A percentile compares a stretch with the other conserved stretches of the same genome.
These are phyloP conservation scores for Vultur gryphus DNA, from an alignment of 2,797 vertebrate species.

Conservation along the genomic window DNA sequence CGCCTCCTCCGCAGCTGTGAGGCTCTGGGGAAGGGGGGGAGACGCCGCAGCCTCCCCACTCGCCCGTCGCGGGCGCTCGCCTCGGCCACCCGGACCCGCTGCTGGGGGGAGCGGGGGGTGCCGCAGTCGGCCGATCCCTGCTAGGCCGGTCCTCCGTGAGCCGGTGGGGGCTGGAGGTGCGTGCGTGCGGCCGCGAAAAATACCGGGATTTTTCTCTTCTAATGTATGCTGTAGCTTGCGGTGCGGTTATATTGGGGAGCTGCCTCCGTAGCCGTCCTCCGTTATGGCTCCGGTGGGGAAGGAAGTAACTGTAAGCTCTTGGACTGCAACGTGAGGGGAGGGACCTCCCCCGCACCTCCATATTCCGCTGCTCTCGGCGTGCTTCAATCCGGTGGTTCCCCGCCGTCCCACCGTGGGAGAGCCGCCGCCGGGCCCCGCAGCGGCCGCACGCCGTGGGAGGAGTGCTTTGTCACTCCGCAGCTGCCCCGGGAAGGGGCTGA, in stretches of 20 bases:
- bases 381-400: neutral
- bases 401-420: neutral
- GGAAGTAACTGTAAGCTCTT: neutral
- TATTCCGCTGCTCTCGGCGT: neutral
- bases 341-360: neutral
- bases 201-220: rapidly evolving
- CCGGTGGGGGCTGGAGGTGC: too few species aligned
- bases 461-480: neutral
- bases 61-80: too few species aligned
- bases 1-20: neutral
- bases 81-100: too few species aligned
- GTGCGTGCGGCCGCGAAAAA: neutral
- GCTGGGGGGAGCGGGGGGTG: neutral
- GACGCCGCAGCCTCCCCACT: neutral
- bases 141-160: too few species aligned
- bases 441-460: neutral
- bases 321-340: neutral
- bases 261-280: neutral
- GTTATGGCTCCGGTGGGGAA: neutral
- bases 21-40: neutral
- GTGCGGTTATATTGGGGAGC: neutral
- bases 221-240: rapidly evolving
- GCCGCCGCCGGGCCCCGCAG: too few species aligned
- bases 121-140: too few species aligned
- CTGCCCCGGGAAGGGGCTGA: neutral